These are phyloP conservation scores for Crypturellus tataupa DNA, from an alignment of 2,797 vertebrate species.

Conservation along the genomic window DNA sequence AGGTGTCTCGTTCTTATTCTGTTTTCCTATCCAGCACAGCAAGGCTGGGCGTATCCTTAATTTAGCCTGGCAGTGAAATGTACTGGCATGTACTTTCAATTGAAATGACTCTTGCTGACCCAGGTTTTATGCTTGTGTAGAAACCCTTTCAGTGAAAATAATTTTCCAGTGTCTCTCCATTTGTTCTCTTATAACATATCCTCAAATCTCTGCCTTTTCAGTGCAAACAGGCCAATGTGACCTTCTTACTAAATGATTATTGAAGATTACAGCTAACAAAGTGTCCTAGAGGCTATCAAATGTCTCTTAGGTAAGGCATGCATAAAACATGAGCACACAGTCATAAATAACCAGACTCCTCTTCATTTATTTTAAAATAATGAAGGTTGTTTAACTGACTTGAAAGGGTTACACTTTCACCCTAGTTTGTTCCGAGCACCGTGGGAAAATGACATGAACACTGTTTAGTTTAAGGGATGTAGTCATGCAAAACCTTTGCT, in stretches of 20 bases:
- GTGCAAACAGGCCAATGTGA: constrained; percentile 24
- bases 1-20: neutral
- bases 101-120: constrained; percentile 14
- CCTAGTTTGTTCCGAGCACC: constrained; percentile 55
- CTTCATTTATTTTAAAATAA: constrained; percentile 73
- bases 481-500: constrained; percentile 71
- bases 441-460: constrained; percentile 64
- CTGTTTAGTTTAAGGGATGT: constrained; percentile 68
- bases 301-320: constrained; percentile 55
- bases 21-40: neutral
- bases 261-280: constrained; percentile 25
- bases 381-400: constrained; percentile 59
- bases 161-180: constrained; percentile 5
- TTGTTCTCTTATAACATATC: constrained; percentile 2
- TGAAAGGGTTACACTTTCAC: constrained; percentile 74
- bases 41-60: neutral
- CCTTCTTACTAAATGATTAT: neutral
- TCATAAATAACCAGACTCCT: constrained; percentile 62
- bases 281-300: constrained; percentile 43
- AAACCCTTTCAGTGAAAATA: neutral
- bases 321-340: constrained; percentile 59
- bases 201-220: constrained; percentile 23
- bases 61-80: constrained; percentile 2
- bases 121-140: neutral
- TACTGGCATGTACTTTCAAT: neutral